A percentile compares a stretch with the other conserved stretches of the same genome.
Conservation (phyloP, 2,888 invertebrate species). For the Nephrotoma guestfalica region DNA sequence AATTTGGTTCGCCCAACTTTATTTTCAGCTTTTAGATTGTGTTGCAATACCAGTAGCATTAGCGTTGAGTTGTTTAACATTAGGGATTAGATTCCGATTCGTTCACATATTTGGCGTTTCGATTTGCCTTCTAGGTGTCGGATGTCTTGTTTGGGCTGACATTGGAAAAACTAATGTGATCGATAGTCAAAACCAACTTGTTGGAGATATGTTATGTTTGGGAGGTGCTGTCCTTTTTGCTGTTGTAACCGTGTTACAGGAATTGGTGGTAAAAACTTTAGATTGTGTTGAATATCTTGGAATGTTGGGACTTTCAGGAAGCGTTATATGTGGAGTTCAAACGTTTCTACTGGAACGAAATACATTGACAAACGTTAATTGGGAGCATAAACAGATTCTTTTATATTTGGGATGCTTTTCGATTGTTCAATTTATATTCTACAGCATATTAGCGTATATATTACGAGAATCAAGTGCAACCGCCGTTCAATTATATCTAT, state of each 20-base stretch:
- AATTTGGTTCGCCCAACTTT: not conserved
- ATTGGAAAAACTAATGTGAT: not conserved
- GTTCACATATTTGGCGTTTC: not conserved
- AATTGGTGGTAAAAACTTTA: constrained; percentile 63
- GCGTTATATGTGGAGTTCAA: constrained; percentile 60
- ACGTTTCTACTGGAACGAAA: constrained; percentile 61
- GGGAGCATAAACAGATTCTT: constrained; percentile 44
- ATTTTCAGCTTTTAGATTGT: not conserved
- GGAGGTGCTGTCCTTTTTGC: constrained; percentile 66
- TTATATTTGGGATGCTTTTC: constrained; percentile 47
- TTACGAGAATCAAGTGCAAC: constrained; percentile 67
- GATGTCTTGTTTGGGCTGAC: not conserved
- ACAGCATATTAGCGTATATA: constrained; percentile 60
- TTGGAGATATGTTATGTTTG: constrained; percentile 71
- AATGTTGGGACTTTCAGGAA: constrained; percentile 66
- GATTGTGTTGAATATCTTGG: constrained; percentile 69
- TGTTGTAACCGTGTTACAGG: constrained; percentile 65
- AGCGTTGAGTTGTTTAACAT: not conserved
- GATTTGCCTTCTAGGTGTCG: not conserved
- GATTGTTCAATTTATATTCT: constrained; percentile 58
- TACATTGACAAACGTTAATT: constrained; percentile 49
- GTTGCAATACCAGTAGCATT: not conserved
- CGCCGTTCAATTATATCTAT: constrained; percentile 62
- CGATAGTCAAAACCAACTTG: constrained; percentile 46
- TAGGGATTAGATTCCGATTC: not conserved